Conservation (phyloP, 2,797 vertebrate species). For the Dallia pectoralis region DNA sequence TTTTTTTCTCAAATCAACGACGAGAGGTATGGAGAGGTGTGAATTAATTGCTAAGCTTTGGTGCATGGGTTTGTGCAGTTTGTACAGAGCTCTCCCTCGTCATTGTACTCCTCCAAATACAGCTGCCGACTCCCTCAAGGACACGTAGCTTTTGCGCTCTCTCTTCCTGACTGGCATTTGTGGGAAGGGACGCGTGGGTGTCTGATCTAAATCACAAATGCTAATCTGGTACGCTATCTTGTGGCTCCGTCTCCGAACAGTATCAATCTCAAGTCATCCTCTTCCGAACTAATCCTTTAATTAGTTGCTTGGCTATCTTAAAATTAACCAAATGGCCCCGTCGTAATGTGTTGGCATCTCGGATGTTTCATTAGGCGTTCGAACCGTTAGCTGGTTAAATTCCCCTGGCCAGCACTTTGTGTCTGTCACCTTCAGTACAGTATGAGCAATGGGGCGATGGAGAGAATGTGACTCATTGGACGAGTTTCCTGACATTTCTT, state of each 20-base stretch:
- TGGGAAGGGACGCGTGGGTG: not conserved
- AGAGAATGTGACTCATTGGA: not conserved
- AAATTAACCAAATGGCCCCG: not conserved
- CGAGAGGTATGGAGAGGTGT: not conserved
- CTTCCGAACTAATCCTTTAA: slow-evolving; percentile 20
- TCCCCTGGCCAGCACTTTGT: not conserved
- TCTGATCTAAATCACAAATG: slow-evolving; percentile 8
- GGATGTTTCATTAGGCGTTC: slow-evolving; percentile 1
- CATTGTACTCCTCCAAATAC: not conserved
- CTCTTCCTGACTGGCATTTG: not conserved
- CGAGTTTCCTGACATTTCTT: not conserved
- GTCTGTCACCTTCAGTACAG: not conserved
- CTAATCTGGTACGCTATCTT: slow-evolving; percentile 2
- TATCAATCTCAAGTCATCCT: slow-evolving; percentile 2
- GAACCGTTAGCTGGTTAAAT: not conserved
- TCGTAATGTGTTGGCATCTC: not conserved
- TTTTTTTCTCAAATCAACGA: not conserved
- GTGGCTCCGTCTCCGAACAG: not conserved
- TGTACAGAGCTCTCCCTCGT: not conserved
- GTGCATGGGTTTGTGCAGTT: not conserved
- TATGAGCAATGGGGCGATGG: not conserved
- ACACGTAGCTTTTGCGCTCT: not conserved
- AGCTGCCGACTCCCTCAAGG: not conserved
- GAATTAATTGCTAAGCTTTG: slow-evolving; percentile 1
- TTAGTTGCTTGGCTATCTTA: slow-evolving; percentile 16